Evolutionary conservation across 2,888 invertebrate genomes (phyloP).

Genomic region (Elegia similella): DNA sequence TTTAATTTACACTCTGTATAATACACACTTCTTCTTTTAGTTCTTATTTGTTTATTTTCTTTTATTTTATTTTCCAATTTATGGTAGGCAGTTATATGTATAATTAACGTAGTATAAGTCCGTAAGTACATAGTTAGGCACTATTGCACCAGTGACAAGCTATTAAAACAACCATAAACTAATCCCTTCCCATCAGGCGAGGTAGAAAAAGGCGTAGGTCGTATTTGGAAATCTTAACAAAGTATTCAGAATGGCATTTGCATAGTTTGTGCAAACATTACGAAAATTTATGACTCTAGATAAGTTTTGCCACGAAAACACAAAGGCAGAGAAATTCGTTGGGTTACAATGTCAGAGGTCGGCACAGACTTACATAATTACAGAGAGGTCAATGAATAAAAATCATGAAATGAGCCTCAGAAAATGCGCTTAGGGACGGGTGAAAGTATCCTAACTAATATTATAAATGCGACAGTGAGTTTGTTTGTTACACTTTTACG

Average conservation of each 20-base stretch:
- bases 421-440: neutral
- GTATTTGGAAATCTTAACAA: conserved; percentile 9
- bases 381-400: neutral
- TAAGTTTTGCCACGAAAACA: neutral
- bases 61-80: too few relatives aligned
- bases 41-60: too few relatives aligned
- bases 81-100: too few relatives aligned
- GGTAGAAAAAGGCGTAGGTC: neutral
- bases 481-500: too few relatives aligned
- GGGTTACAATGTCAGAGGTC: neutral
- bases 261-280: conserved; percentile 4
- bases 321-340: neutral
- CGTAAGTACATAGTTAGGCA: neutral
- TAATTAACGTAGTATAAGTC: too few relatives aligned
- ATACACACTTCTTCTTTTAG: too few relatives aligned
- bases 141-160: neutral
- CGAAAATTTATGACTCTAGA: neutral
- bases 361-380: neutral
- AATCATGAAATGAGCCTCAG: neutral
- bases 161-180: neutral
- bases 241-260: conserved; percentile 1
- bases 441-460: too few relatives aligned
- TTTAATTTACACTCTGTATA: too few relatives aligned
- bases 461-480: too few relatives aligned
- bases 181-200: neutral